Evolutionary conservation across 2,113 vertebrate species (phyloP), one percentile per base, ranked within the genome.

Genomic region (Pao palembangensis): DNA sequence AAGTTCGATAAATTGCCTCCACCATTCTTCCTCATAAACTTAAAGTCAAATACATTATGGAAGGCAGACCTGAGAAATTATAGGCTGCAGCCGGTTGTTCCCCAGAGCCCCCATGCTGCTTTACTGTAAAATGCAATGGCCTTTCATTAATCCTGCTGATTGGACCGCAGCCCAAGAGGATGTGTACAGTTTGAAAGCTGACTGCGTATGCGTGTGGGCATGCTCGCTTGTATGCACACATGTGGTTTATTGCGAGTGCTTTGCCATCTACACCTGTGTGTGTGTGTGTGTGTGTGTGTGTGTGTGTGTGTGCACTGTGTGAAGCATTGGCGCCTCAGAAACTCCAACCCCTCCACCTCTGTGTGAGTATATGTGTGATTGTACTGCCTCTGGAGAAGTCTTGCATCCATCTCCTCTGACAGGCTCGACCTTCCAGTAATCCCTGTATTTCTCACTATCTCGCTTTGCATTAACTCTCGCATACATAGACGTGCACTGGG

Each of bases 81-180:
- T 82, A 85, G 78, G 66, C 68, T 69, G 59, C 51, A 66, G 60
- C 61, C 79, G 59, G 75, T 82, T 61, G 76, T 48, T 82, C 79
- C 70, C 80, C 52, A 14, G 76, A 79, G 76, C 74, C 61, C 57
- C 62, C 76, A 75, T 28, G 64, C 66, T 80, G 79, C 74, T 76
- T 73, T 74, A 81, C 75, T 78, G 82, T 87, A 87, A 88, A 86
- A 88, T 59, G 61, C 18, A 80, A 90, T 88, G 87, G 82, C 78
- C 80, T 70, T 88, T 88, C 82, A 90, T 89, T 85, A 85, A 88
- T 89, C 83, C 73, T 80, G 67, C 76, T 83, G 85, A 90, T 87
- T 85, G 84, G 83, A 82, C 64, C 55, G 14, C 58, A 61, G 81
- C 78, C 80, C 84, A 79, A 77, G 84, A 80, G 67, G 77, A 84